These are phyloP conservation scores for Pontoporia blainvillei DNA, from an alignment of 2,113 vertebrate species.

Conservation along the genomic window DNA sequence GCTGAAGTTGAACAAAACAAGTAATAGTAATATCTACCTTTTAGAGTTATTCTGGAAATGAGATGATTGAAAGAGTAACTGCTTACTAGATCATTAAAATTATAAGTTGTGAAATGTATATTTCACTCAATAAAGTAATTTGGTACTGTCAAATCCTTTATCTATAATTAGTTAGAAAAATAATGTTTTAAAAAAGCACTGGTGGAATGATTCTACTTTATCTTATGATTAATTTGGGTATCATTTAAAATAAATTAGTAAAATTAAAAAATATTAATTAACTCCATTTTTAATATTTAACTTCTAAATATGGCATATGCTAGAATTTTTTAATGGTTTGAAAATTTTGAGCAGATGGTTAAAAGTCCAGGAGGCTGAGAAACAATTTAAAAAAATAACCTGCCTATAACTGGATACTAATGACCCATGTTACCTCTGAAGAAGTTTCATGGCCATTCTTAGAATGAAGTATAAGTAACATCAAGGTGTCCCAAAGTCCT, in stretches of 20 bases:
- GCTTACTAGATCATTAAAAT: neutral
- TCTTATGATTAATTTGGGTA: neutral
- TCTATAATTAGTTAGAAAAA: neutral
- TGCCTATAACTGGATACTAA: neutral
- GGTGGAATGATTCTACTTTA: neutral
- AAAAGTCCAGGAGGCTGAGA: neutral
- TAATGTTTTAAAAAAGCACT: neutral
- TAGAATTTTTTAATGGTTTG: neutral
- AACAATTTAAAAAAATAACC: neutral
- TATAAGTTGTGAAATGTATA: neutral
- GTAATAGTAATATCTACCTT: neutral
- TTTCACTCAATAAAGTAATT: neutral
- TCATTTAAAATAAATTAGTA: neutral
- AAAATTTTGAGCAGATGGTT: neutral
- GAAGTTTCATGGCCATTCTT: neutral
- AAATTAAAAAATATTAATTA: neutral
- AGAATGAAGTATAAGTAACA: neutral
- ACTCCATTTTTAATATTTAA: neutral
- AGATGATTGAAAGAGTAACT: neutral
- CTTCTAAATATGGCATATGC: neutral
- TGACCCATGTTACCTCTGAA: neutral
- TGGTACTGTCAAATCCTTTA: neutral
- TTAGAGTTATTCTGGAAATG: neutral
- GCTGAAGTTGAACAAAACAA: neutral
- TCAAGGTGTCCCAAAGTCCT: neutral